A percentile compares a stretch with the other conserved stretches of the same genome.
Conservation (phyloP, 2,797 vertebrate species). For the Limosa lapponica region DNA sequence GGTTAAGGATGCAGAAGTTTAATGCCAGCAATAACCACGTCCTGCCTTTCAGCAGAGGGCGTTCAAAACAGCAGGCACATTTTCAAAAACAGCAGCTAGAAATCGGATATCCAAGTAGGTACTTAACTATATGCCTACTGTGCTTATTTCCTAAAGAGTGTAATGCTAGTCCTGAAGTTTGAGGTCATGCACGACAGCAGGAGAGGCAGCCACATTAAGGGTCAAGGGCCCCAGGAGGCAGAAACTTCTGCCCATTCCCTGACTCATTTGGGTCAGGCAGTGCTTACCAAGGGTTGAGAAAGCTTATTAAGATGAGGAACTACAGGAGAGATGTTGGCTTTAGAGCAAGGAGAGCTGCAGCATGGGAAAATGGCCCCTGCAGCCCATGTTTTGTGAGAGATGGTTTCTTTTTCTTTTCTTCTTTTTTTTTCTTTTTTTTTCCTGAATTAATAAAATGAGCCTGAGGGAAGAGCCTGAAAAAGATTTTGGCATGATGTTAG, state of each 20-base stretch:
- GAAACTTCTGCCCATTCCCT: conserved; percentile 4
- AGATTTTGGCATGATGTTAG: conserved; percentile 41
- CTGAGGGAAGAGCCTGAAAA: conserved; percentile 42
- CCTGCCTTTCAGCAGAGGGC: neutral
- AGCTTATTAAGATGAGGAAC: conserved; percentile 7
- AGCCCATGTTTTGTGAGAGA: conserved; percentile 9
- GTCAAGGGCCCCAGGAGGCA: neutral
- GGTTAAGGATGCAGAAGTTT: neutral
- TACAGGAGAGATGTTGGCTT: neutral
- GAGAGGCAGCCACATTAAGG: neutral
- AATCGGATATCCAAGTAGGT: neutral
- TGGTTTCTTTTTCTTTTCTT: neutral
- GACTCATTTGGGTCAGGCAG: conserved; percentile 16
- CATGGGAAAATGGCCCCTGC: neutral
- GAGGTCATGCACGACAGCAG: neutral
- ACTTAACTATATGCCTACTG: neutral
- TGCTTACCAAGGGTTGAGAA: neutral
- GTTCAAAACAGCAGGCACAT: neutral
- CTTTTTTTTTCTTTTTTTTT: accelerated
- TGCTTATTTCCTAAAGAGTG: conserved; percentile 1
- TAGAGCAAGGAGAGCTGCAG: neutral
- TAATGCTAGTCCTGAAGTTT: neutral
- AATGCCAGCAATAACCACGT: neutral
- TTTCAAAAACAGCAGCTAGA: neutral
- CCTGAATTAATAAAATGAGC: conserved; percentile 26